phyloP scores from a whole-genome alignment of 2,888 invertebrate genomes.

The Ceraclea dissimilis region DNA sequence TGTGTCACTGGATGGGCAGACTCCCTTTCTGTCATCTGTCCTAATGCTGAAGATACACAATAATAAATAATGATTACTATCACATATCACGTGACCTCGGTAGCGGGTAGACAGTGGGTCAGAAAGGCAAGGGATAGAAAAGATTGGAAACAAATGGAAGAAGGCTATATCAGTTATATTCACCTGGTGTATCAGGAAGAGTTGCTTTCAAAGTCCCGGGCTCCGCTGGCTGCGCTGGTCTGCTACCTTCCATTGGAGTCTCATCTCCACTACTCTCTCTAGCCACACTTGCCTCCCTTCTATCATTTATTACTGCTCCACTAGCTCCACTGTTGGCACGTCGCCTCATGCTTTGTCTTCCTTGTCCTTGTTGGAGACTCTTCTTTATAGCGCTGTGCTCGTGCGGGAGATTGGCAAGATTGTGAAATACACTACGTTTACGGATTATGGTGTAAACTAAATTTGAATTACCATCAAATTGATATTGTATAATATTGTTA shows the following conservation, averaged over 20 bases:
- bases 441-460: slow-evolving; percentile 98
- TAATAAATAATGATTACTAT: too few relatives aligned
- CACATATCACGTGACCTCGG: too few relatives aligned
- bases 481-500: slow-evolving; percentile 99
- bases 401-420: slow-evolving; percentile 92
- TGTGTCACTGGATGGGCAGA: slow-evolving; percentile 68
- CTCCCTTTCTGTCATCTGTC: slow-evolving; percentile 91
- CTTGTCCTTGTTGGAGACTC: slow-evolving; percentile 45
- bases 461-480: slow-evolving; percentile 98
- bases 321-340: slow-evolving; percentile 22
- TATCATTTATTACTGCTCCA: slow-evolving; percentile 24
- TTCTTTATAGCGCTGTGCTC: slow-evolving; percentile 86
- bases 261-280: slow-evolving; percentile 34
- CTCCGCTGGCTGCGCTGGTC: slow-evolving; percentile 78
- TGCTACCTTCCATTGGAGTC: slow-evolving; percentile 71
- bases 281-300: neutral
- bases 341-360: slow-evolving; percentile 3
- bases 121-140: too few relatives aligned
- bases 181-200: slow-evolving; percentile 83
- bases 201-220: slow-evolving; percentile 89
- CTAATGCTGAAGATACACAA: slow-evolving; percentile 52
- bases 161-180: slow-evolving; percentile 12
- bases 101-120: too few relatives aligned
- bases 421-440: slow-evolving; percentile 96
- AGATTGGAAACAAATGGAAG: too few relatives aligned